Evolutionary conservation across 2,113 vertebrate genomes (phyloP).

Genomic region (Propithecus coquereli): DNA sequence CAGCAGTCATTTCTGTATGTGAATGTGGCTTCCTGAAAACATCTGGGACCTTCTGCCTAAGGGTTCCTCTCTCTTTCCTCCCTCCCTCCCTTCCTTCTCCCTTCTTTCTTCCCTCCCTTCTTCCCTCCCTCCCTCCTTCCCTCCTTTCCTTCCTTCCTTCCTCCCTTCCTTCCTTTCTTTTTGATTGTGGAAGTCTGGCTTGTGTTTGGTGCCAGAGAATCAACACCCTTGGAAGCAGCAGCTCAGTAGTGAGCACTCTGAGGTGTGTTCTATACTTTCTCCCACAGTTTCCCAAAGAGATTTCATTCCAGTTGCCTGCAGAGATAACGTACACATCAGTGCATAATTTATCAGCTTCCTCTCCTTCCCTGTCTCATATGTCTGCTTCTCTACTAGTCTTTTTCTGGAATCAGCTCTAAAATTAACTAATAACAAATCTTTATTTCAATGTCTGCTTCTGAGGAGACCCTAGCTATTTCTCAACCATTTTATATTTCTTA

Average conservation of each 20-base stretch:
- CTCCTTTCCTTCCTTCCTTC: too few species aligned
- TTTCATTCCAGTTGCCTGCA: not conserved
- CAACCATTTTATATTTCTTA: not conserved
- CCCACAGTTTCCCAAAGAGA: not conserved
- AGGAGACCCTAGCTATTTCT: not conserved
- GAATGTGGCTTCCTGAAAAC: not conserved
- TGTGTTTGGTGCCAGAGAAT: not conserved
- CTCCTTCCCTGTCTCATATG: not conserved
- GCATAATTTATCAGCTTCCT: not conserved
- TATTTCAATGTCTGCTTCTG: not conserved
- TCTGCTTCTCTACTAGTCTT: not conserved
- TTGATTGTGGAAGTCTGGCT: not conserved
- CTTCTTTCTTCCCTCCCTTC: rapidly evolving
- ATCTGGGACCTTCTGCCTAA: not conserved
- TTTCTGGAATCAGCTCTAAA: not conserved
- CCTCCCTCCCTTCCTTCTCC: too few species aligned
- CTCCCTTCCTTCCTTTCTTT: not conserved
- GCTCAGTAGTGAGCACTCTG: not conserved
- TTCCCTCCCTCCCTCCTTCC: rapidly evolving
- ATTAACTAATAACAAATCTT: not conserved
- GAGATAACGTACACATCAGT: too few species aligned
- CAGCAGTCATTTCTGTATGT: not conserved
- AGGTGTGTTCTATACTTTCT: not conserved
- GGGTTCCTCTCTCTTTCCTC: not conserved
- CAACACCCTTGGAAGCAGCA: not conserved